Evolutionary conservation across 1,140 invertebrate species (phyloP).

Genomic region (Neodiprion pinetum): DNA sequence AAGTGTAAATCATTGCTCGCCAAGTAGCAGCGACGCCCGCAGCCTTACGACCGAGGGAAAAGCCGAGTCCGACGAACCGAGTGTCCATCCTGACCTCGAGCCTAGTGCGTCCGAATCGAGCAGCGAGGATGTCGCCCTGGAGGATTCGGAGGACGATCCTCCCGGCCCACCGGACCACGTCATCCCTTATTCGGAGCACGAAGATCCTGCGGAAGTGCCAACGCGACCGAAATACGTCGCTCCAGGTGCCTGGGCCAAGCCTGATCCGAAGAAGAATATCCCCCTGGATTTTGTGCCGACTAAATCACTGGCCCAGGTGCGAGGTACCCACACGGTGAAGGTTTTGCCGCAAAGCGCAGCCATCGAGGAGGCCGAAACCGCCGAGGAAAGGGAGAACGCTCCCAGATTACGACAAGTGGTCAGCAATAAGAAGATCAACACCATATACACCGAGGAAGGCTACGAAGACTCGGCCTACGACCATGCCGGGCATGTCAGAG

Average conservation of each 20-base stretch:
- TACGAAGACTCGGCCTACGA: slow-evolving; percentile 81
- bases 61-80: neutral
- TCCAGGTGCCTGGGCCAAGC: slow-evolving; percentile 61
- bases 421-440: slow-evolving; percentile 74
- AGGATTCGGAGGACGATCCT: slow-evolving; percentile 25
- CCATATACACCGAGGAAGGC: slow-evolving; percentile 79
- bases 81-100: neutral
- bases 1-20: neutral
- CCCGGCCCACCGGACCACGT: slow-evolving; percentile 38
- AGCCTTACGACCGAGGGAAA: neutral
- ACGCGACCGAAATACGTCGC: slow-evolving; percentile 62
- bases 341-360: slow-evolving; percentile 67
- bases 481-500: slow-evolving; percentile 74
- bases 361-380: slow-evolving; percentile 62
- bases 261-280: slow-evolving; percentile 48
- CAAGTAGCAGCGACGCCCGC: neutral
- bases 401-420: slow-evolving; percentile 71
- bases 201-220: slow-evolving; percentile 53
- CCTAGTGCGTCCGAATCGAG: neutral
- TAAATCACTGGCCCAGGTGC: slow-evolving; percentile 72
- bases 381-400: slow-evolving; percentile 68
- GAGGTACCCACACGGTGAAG: slow-evolving; percentile 67
- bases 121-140: slow-evolving; percentile 8
- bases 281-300: slow-evolving; percentile 69
- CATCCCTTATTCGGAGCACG: slow-evolving; percentile 57